phyloP scores from a whole-genome alignment of 2,797 vertebrate species.

The Anguilla megastoma region DNA sequence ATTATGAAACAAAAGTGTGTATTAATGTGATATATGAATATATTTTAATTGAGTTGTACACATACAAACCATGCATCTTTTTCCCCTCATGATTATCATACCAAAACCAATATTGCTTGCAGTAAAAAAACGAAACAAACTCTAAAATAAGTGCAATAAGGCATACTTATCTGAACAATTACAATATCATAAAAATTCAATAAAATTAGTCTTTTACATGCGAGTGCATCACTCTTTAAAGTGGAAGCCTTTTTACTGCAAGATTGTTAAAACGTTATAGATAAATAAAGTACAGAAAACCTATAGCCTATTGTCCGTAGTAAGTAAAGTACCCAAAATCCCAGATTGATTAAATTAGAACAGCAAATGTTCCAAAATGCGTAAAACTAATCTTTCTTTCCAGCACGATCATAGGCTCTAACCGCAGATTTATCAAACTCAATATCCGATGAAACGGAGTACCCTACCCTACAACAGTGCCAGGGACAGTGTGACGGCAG shows the following conservation, averaged over 20 bases:
- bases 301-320: neutral
- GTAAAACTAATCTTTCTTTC: neutral
- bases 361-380: neutral
- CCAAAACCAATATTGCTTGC: neutral
- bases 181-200: neutral
- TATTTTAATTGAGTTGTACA: neutral
- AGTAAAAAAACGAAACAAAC: neutral
- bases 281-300: neutral
- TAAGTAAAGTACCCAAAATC: neutral
- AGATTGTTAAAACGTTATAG: neutral
- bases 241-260: neutral
- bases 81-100: neutral
- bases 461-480: neutral
- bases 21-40: neutral
- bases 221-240: too few species aligned
- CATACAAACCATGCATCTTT: neutral
- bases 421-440: neutral
- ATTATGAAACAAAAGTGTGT: neutral
- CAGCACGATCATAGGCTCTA: neutral
- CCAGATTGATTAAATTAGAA: neutral
- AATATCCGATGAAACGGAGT: neutral
- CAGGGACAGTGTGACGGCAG: neutral
- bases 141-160: neutral
- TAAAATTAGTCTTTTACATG: neutral
- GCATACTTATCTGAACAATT: neutral